Conservation (phyloP, 2,888 invertebrate species). For the Stramonita haemastoma region DNA sequence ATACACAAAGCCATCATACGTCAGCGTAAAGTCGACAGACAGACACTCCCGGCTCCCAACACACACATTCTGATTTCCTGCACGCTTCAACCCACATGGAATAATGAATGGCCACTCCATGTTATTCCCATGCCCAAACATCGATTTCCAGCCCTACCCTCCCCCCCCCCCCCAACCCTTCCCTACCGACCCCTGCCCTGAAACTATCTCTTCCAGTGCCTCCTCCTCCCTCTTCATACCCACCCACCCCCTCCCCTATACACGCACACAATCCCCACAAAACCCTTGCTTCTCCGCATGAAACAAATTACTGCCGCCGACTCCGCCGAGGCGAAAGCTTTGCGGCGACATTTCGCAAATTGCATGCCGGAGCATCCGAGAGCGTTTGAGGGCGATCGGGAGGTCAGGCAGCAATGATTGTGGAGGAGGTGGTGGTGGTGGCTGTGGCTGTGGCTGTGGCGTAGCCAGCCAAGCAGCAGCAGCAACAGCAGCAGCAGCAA, state of each 20-base stretch:
- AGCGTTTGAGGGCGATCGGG: neutral
- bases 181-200: neutral
- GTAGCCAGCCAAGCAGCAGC: neutral
- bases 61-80: neutral
- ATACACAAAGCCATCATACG: neutral
- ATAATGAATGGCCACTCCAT: too few relatives aligned
- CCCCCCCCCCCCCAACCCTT: neutral
- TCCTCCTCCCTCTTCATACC: neutral
- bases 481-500: neutral
- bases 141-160: neutral
- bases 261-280: neutral
- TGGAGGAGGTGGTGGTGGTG: too few relatives aligned
- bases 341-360: constrained; percentile 15
- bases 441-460: too few relatives aligned
- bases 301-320: constrained; percentile 7
- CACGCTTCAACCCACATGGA: too few relatives aligned
- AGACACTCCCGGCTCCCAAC: neutral
- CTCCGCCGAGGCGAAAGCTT: constrained; percentile 18
- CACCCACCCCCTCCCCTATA: neutral
- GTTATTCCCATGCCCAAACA: neutral
- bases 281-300: neutral
- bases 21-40: neutral
- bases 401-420: neutral
- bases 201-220: neutral
- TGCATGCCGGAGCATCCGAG: constrained; percentile 4